phyloP scores from a whole-genome alignment of 2,113 vertebrate species.

The Cardinalis cardinalis region DNA sequence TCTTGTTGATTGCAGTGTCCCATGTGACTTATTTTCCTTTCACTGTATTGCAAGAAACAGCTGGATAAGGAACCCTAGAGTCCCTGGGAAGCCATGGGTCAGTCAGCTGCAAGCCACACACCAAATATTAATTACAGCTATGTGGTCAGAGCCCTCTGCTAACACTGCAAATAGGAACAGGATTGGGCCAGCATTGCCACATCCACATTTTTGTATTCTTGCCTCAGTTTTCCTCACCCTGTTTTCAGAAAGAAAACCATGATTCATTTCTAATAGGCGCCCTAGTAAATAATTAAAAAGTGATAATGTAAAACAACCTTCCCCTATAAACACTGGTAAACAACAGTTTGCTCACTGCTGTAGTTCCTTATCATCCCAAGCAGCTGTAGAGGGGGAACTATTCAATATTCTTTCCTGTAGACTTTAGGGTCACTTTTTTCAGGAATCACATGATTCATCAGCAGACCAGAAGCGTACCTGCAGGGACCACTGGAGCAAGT shows the following conservation, averaged over 20 bases:
- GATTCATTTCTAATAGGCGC: conserved; percentile 20
- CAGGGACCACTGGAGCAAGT: background rate
- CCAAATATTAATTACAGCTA: conserved; percentile 27
- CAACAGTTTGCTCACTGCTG: background rate
- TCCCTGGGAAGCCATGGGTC: conserved; percentile 19
- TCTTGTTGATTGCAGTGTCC: conserved; percentile 12
- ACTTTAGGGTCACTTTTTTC: background rate
- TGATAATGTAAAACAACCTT: background rate
- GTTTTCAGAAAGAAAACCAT: background rate
- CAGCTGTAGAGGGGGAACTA: background rate
- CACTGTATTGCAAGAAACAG: background rate
- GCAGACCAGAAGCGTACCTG: background rate
- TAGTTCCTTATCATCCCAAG: background rate
- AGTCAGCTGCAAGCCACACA: background rate
- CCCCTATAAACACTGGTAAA: background rate
- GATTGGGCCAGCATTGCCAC: conserved; percentile 8
- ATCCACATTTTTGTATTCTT: conserved; percentile 7
- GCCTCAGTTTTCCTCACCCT: conserved; percentile 3
- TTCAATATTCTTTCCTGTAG: background rate
- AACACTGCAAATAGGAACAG: conserved; percentile 2
- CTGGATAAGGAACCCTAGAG: background rate
- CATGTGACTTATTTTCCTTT: background rate
- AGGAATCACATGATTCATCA: background rate
- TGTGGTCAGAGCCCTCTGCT: background rate
- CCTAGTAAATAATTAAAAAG: conserved; percentile 3